phyloP scores from a whole-genome alignment of 2,113 vertebrate species.

The Hepsetus odoe region DNA sequence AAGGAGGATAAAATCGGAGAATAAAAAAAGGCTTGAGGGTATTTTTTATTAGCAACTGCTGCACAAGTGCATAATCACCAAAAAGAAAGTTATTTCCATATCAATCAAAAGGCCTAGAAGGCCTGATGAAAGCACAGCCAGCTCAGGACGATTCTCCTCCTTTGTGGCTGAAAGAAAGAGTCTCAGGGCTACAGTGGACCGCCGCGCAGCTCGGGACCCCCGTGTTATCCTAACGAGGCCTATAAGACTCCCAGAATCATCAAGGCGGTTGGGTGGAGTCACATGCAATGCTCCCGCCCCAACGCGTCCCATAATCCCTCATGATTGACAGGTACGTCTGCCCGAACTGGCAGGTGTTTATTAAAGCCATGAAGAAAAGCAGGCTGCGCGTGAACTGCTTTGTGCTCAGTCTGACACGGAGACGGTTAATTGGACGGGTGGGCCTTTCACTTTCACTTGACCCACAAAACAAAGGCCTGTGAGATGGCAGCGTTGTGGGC shows the following conservation, averaged over 20 bases:
- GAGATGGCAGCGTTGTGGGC: neutral
- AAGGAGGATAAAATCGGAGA: too few relatives aligned
- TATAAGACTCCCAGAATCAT: neutral
- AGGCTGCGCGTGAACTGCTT: conserved; percentile 40
- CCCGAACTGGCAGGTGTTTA: conserved; percentile 37
- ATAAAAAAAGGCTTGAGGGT: neutral
- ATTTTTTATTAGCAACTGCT: neutral
- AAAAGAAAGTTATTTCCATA: neutral
- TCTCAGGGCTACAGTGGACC: neutral
- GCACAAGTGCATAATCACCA: conserved; percentile 13
- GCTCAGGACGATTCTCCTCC: neutral
- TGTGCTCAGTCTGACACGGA: conserved; percentile 31
- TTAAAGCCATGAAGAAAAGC: conserved; percentile 31
- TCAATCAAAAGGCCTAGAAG: neutral
- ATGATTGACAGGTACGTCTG: conserved; percentile 35
- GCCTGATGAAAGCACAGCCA: neutral
- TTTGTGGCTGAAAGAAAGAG: conserved; percentile 24
- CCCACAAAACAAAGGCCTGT: neutral
- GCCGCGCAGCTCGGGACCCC: too few relatives aligned
- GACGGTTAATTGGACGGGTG: conserved; percentile 5
- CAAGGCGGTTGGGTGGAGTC: neutral
- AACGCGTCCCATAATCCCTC: conserved; percentile 13
- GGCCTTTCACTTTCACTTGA: conserved; percentile 3
- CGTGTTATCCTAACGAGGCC: conserved; percentile 12
- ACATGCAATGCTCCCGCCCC: neutral